Percentiles rank a stretch among this genome's conserved stretches.
phyloP scores from a whole-genome alignment of 2,797 vertebrate species.

The Sebastes dallii region DNA sequence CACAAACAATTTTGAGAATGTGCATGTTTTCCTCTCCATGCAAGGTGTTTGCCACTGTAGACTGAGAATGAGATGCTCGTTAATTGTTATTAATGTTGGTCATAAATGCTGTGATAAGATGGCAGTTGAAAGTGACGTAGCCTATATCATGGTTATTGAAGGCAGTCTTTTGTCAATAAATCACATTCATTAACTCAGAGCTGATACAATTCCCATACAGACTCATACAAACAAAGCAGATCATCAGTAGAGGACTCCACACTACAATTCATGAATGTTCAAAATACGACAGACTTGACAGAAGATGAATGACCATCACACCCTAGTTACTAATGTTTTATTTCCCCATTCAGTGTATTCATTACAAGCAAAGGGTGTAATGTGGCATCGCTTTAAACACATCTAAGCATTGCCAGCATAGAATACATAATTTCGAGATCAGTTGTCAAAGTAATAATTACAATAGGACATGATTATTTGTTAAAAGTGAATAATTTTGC shows the following conservation, averaged over 20 bases:
- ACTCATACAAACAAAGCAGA: neutral
- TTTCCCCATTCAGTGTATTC: neutral
- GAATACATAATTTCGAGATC: neutral
- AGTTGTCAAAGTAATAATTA: neutral
- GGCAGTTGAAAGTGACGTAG: no score
- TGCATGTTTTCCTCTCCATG: no score
- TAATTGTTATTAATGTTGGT: no score
- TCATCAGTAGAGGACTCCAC: neutral
- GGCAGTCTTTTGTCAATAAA: neutral
- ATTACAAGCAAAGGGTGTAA: neutral
- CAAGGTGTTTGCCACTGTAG: no score
- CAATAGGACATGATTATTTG: neutral
- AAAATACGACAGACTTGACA: neutral
- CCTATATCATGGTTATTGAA: neutral
- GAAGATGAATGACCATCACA: neutral
- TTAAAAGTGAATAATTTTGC: neutral
- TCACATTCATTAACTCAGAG: neutral
- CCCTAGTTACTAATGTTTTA: neutral
- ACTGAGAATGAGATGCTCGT: no score
- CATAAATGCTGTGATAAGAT: no score
- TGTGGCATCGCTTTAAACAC: neutral
- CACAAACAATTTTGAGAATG: no score
- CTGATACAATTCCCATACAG: neutral
- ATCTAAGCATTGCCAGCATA: neutral
- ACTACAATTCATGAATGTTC: neutral